Evolutionary conservation across 1,140 invertebrate genomes (phyloP), one percentile per base, ranked within the genome.

Genomic region (Sitobion miscanthi): DNA sequence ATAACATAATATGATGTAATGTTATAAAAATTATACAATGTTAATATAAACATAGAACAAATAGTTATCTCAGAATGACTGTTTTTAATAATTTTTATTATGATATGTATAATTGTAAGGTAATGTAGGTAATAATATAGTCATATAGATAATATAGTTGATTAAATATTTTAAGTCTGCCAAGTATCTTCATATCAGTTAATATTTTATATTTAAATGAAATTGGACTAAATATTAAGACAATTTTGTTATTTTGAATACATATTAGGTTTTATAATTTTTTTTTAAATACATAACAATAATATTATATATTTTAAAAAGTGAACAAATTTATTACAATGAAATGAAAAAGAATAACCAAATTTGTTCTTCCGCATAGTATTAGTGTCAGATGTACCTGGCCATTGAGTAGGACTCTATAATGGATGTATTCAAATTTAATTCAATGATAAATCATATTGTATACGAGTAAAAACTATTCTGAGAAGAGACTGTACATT

Each of bases 1-100:
- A 90, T 90, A 54, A 6, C 52, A 57, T 90, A 62, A 45, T 62
- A 57, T 90, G 23, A 90, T 90, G 88, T 90, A 90, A 90, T 45
- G 8, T 62, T 62, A 88, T 52, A 90, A 62, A 77, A 21, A 52
- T 88, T 52, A 35, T 23, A 77, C n/a, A 54, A 88, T 88, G 3
- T 14, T 87, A 87, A 87, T 88, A 88, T 88, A 88, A 88, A 52
- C 49, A 88, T 21, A 88, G 35, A 20, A 52, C 21, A 87, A 87
- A 47, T 49, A 25, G 14, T 88, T 52, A 52, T n/a, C 38, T 17
- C 11, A n/a, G 25, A 86, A 47, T 47, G 38, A 23, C 7, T 38
- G 38, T 45, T 85, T 30, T 86, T 86, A 30, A 86, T 11, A 52
- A 35, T 88, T 30, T 49, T 49, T 49, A 6, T 2, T 35, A 49